phyloP scores from a whole-genome alignment of 2,797 vertebrate species.

The Peromyscus melanophrys region DNA sequence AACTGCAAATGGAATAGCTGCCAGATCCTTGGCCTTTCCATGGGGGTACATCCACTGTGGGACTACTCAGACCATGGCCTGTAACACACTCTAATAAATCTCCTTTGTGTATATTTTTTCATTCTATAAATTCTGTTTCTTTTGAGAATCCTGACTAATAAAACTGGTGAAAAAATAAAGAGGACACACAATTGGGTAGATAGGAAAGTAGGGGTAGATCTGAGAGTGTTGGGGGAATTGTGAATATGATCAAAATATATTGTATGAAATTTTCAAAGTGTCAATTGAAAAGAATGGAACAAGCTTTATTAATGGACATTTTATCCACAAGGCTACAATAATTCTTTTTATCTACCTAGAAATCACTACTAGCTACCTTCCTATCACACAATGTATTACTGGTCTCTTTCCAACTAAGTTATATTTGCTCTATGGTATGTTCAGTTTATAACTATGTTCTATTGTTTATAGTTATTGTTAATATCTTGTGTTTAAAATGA shows the following conservation, averaged over 20 bases:
- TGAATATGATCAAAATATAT: neutral
- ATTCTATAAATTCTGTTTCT: neutral
- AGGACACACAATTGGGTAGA: neutral
- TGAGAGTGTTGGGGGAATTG: neutral
- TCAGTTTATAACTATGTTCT: neutral
- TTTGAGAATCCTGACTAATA: neutral
- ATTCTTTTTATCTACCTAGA: neutral
- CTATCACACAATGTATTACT: neutral
- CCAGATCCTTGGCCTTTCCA: neutral
- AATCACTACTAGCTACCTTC: neutral
- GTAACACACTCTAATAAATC: neutral
- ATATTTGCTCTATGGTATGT: neutral
- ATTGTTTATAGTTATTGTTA: neutral
- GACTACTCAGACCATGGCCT: neutral
- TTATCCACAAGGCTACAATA: neutral
- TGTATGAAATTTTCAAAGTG: neutral
- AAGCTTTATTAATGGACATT: neutral
- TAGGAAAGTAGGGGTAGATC: neutral
- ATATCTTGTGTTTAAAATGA: conserved; percentile 16
- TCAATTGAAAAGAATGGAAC: neutral
- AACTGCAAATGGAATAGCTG: neutral
- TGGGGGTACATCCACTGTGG: neutral
- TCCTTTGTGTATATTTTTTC: neutral
- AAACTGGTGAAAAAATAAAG: neutral
- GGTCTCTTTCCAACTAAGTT: neutral